Evolutionary conservation across 2,888 invertebrate genomes (phyloP).

Genomic region (Pseudococcus viburni): DNA sequence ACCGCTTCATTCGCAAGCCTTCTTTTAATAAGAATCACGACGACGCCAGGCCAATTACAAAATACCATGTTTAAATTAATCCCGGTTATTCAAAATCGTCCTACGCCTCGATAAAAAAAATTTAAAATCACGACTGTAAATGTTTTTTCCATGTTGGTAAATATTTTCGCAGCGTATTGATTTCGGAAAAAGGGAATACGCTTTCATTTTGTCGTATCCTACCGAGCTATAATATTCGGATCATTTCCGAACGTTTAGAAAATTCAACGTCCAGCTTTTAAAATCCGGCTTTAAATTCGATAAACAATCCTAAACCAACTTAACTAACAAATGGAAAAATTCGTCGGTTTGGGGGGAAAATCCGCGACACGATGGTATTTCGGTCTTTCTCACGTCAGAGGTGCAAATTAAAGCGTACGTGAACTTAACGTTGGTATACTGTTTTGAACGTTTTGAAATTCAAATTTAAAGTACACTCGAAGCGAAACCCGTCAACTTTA

Average conservation of each 20-base stretch:
- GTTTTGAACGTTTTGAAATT: constrained; percentile 14
- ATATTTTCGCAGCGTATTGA: neutral
- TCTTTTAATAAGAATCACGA: neutral
- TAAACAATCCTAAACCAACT: constrained; percentile 11
- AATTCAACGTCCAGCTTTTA: neutral
- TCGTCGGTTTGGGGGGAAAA: neutral
- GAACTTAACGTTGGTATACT: neutral
- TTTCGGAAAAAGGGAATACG: neutral
- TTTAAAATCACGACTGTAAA: neutral
- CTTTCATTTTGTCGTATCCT: neutral
- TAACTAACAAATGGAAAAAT: neutral
- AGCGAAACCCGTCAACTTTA: constrained; percentile 23
- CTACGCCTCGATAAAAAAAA: constrained; percentile 6
- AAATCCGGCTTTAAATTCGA: neutral
- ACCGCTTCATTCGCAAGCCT: neutral
- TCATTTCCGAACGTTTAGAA: neutral
- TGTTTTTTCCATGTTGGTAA: constrained; percentile 30
- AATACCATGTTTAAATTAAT: neutral
- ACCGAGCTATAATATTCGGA: neutral
- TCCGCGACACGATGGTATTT: neutral
- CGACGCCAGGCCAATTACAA: neutral
- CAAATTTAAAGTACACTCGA: constrained; percentile 30
- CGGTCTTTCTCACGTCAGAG: neutral
- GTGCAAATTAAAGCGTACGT: neutral
- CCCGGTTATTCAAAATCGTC: neutral